Conservation (phyloP, 2,797 vertebrate genomes). For the Myotis findleyi region DNA sequence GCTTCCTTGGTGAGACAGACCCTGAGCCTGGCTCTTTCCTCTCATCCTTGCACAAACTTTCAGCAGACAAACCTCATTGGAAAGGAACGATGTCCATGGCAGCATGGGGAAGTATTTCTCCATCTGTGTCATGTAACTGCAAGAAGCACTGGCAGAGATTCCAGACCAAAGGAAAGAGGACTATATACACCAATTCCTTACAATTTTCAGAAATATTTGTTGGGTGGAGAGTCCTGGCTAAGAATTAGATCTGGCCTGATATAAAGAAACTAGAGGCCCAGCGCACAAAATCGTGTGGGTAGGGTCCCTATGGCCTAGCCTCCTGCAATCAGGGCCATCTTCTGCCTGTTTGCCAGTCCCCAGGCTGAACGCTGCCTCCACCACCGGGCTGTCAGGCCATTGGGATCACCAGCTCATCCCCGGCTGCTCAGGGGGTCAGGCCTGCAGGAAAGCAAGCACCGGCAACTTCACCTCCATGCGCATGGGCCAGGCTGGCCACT, state of each 20-base stretch:
- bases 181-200: background rate
- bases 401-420: too few species aligned
- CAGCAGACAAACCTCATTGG: background rate
- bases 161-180: background rate
- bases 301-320: too few species aligned
- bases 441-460: too few species aligned
- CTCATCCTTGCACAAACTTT: background rate
- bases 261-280: background rate
- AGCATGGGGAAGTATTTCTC: background rate
- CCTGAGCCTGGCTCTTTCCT: background rate
- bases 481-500: accelerated
- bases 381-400: too few species aligned
- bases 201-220: background rate
- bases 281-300: too few species aligned
- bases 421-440: too few species aligned
- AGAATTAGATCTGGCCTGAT: background rate
- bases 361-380: too few species aligned
- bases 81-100: background rate
- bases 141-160: background rate
- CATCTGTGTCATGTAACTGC: background rate
- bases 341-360: too few species aligned
- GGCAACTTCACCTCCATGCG: too few species aligned
- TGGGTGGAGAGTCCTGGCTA: background rate
- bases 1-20: background rate
- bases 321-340: too few species aligned